Evolutionary conservation across 2,888 invertebrate species (phyloP), one percentile per base, ranked within the genome.

Genomic region (Eremobia ochroleuca): DNA sequence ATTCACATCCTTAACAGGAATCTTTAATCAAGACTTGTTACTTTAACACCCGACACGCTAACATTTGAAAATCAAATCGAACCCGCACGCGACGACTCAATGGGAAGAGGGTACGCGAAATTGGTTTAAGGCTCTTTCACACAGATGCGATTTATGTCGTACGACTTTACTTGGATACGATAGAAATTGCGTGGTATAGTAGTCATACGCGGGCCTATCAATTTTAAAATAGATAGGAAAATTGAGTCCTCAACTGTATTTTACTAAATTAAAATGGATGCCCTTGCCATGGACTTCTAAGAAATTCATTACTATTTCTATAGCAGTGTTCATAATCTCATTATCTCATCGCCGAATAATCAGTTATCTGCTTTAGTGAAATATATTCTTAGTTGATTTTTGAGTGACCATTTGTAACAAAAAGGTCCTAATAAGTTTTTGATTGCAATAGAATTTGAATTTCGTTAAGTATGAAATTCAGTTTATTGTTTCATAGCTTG

Each of bases 11-110:
- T 11, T 59, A 66, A 77, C 52, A 34, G 4, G 4, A 70, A 62
- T 65, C 21, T 31, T 46, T 76, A 79, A 76, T 81, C 43, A 72
- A 76, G 46, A 46, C 25, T 37, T 28, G 67, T 40, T 65, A 55
- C 68, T 15, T 69, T 55, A 58, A 70, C 40, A 81, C 52, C 31
- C 72, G 18, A 61, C 64, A 67, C 28, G 37, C n/a, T 28, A 52
- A 61, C 49, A 59, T 70, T 69, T 61, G 11, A n/a, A 70, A 66
- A 62, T 69, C 61, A 61, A 49, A 49, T 43, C 46, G 9, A 64
- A 34, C 46, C 58, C 43, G 31, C 62, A 71, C 58, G 31, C n/a
- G 15, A 43, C 15, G 5, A 25, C 37, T 18, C 6, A 21, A 58
- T 40, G 6, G 34, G 58, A 31, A 64, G 55, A 72, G 61, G n/a